These are phyloP conservation scores for Aspidiotus rigidus DNA, from an alignment of 2,888 invertebrate species.

Conservation along the genomic window DNA sequence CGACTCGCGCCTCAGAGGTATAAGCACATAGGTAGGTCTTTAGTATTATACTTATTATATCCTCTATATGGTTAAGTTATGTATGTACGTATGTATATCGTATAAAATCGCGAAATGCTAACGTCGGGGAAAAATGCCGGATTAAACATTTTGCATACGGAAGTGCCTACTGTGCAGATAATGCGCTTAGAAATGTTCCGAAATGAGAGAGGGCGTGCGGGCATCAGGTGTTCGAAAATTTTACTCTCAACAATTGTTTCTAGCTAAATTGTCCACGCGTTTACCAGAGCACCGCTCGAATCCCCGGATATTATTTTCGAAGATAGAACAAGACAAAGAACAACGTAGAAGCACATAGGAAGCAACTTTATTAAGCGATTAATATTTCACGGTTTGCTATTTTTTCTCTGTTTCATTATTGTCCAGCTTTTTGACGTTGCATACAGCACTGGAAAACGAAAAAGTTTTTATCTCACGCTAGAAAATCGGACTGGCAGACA, in stretches of 20 bases:
- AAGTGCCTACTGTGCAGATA: constrained; percentile 22
- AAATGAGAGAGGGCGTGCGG: constrained; percentile 9
- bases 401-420: neutral
- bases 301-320: too few species aligned
- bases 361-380: neutral
- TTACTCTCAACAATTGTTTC: too few species aligned
- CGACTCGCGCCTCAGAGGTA: neutral
- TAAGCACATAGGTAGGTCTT: neutral
- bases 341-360: too few species aligned
- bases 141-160: constrained; percentile 6
- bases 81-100: too few species aligned
- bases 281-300: too few species aligned
- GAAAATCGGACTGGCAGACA: neutral
- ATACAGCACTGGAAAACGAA: neutral
- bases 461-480: neutral
- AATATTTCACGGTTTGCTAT: neutral
- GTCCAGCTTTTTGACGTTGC: neutral
- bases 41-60: too few species aligned
- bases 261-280: too few species aligned
- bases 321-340: too few species aligned
- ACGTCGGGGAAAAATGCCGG: neutral
- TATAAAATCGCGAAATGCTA: too few species aligned
- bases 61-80: too few species aligned
- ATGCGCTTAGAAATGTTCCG: constrained; percentile 27
- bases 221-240: constrained; percentile 28